Base-by-base conservation (phyloP, 2,888 invertebrate genomes). In the Nemurella pictetii region DNA sequence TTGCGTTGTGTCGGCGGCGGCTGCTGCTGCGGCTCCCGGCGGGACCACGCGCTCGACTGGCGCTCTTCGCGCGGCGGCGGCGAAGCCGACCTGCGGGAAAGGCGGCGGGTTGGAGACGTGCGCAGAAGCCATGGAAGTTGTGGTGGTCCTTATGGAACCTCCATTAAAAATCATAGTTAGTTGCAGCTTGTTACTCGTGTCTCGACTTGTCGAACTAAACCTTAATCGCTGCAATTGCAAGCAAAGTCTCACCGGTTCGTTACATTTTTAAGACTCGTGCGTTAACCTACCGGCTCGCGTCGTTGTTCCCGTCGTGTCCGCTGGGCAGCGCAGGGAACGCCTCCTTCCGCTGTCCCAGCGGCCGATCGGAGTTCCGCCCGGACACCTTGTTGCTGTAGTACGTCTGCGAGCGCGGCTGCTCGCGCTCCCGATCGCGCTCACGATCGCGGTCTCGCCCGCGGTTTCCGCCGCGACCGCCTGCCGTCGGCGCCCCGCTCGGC, bases 401-500 rank as follows among this genome's bases (percentile, higher is more conserved):
- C 80, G 35, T 81, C 36, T 81, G 35, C 80, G 80, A 36, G 4
- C 30, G 28, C 5, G 28, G 80, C 30, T 55, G n/a, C 74, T 74
- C 26, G n/a, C 29, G 29, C 55, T 12, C 26, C 27, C 83, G 80
- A 3, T 80, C 55, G 26, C 75, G 84, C 9, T 28, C 29, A 20
- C 72, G n/a, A n/a, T 83, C 85, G 7, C 86, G 84, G 25, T 85
- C 85, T 25, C 85, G n/a, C 26, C 85, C 85, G 12, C 86, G 77
- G 89, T 85, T 86, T 82, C 87, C 88, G 87, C 87, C 88, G 85
- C 90, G 90, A 78, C 87, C 88, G 74, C 88, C 86, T 80, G 87
- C 87, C 72, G 87, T 87, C 75, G 88, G 88, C 73, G 88, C 87
- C 72, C 88, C 89, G 26, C 90, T 88, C 25, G 92, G 90, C 87